phyloP scores from a whole-genome alignment of 1,140 invertebrate genomes.

The Cydia fagiglandana region DNA sequence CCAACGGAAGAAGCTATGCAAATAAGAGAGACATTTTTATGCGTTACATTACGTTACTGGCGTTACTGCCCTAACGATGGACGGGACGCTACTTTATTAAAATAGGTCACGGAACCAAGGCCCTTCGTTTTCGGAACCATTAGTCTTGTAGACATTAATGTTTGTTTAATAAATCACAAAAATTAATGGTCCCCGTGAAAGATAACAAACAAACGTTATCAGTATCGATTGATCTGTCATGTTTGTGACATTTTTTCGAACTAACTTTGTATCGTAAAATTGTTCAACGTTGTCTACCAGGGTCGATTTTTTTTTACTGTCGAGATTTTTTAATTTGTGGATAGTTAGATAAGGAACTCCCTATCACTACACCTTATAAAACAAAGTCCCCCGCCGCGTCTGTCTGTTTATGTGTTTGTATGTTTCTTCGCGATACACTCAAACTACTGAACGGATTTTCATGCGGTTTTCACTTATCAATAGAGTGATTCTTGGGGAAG shows the following conservation, averaged over 20 bases:
- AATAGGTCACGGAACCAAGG: constrained; percentile 5
- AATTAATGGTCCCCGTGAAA: constrained; percentile 5
- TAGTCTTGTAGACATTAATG: constrained; percentile 4
- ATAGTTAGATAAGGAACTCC: too few species aligned
- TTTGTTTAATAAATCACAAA: constrained; percentile 7
- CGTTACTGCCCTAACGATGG: background rate
- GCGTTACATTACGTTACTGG: background rate
- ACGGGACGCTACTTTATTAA: background rate
- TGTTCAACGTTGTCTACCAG: too few species aligned
- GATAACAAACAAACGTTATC: background rate
- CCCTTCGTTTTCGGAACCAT: constrained; percentile 9
- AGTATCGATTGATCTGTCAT: background rate
- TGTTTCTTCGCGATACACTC: too few species aligned
- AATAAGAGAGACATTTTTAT: background rate
- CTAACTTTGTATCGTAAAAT: too few species aligned
- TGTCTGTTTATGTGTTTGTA: too few species aligned
- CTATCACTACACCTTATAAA: too few species aligned
- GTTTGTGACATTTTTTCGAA: background rate
- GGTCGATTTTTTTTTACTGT: too few species aligned
- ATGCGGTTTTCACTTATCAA: too few species aligned
- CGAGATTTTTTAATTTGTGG: too few species aligned
- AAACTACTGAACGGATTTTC: too few species aligned
- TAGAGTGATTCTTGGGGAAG: too few species aligned
- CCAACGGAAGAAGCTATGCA: background rate
- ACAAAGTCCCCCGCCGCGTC: too few species aligned